phyloP scores from a whole-genome alignment of 1,140 invertebrate genomes.

The Armadillidium nasatum region DNA sequence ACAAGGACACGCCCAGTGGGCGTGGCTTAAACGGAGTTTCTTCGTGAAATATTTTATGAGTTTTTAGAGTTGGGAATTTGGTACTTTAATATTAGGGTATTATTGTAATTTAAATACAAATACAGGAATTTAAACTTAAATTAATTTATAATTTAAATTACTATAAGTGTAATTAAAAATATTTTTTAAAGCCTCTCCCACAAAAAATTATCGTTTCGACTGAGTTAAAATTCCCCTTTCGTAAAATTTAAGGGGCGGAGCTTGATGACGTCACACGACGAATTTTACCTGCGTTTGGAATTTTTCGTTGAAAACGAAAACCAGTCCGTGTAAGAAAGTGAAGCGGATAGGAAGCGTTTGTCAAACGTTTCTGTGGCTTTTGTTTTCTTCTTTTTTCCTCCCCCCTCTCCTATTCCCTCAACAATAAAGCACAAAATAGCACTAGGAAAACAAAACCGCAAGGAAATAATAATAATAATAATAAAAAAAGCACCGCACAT shows the following conservation, averaged over 20 bases:
- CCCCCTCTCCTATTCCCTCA: slow-evolving; percentile 10
- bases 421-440: slow-evolving; percentile 3
- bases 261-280: not conserved
- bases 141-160: not conserved
- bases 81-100: not conserved
- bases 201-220: not conserved
- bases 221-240: not conserved
- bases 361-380: slow-evolving; percentile 1
- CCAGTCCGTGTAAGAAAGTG: slow-evolving; percentile 4
- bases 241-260: not conserved
- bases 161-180: not conserved
- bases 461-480: not conserved
- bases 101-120: not conserved
- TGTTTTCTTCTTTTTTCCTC: slow-evolving; percentile 2
- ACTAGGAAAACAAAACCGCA: not conserved
- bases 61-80: not conserved
- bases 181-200: too few species aligned
- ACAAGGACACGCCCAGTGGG: not conserved
- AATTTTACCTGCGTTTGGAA: not conserved
- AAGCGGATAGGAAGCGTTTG: not conserved
- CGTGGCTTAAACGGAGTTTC: not conserved
- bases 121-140: not conserved
- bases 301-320: not conserved
- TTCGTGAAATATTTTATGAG: not conserved
- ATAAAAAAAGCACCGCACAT: not conserved